A percentile compares a stretch with the other conserved stretches of the same genome.
These are phyloP conservation scores for Trichonephila inaurata DNA, from an alignment of 1,140 invertebrate genomes.

Conservation along the genomic window DNA sequence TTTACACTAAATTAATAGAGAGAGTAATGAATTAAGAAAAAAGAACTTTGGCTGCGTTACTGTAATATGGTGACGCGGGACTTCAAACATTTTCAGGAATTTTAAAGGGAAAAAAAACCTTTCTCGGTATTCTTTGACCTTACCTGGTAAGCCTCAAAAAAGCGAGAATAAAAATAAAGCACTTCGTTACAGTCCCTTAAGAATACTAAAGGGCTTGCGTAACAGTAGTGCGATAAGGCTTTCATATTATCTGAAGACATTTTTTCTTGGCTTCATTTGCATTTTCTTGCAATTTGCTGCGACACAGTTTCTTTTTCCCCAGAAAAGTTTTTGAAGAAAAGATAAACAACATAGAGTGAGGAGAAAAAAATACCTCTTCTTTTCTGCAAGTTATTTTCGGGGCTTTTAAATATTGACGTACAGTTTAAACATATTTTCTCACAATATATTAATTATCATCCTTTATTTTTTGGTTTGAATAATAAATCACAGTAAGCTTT, in stretches of 20 bases:
- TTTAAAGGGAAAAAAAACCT: too few species aligned
- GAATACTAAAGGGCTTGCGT: constrained; percentile 36
- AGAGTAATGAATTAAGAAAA: too few species aligned
- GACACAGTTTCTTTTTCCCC: constrained; percentile 19
- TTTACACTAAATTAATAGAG: too few species aligned
- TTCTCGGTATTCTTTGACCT: not conserved
- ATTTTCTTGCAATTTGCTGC: constrained; percentile 49
- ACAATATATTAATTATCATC: not conserved
- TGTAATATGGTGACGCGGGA: too few species aligned
- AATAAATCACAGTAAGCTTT: not conserved
- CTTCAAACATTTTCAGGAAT: too few species aligned
- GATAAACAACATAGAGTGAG: not conserved
- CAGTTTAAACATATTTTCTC: not conserved
- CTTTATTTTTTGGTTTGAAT: not conserved
- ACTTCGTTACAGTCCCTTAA: constrained; percentile 17
- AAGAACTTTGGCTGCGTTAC: too few species aligned
- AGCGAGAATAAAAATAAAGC: constrained; percentile 12
- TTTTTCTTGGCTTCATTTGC: constrained; percentile 57
- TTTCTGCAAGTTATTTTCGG: not conserved
- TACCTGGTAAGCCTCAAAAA: constrained; percentile 1
- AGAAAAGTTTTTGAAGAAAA: not conserved
- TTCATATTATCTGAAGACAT: constrained; percentile 3
- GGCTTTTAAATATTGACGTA: constrained; percentile 9
- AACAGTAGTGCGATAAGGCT: constrained; percentile 47
- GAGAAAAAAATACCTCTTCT: not conserved